Evolutionary conservation across 2,113 vertebrate genomes (phyloP), one percentile per base, ranked within the genome.

Genomic region (Dunckerocampus dactyliophorus): DNA sequence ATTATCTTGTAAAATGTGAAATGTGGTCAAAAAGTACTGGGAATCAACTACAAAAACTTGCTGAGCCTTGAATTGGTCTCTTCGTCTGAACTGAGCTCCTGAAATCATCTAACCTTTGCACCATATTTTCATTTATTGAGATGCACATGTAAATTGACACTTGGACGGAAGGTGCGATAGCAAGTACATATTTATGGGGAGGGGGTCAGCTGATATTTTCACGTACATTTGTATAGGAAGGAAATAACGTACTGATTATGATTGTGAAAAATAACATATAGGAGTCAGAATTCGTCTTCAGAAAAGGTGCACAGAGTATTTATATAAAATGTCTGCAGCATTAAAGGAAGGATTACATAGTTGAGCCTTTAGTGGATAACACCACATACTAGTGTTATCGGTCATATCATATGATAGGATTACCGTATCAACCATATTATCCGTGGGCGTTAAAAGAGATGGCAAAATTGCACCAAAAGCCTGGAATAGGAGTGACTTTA

Each of bases 251-350:
- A 72, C 59, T 72, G 69, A 81, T 62, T 70, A 65, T 55, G 48
- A 62, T 59, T 69, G 67, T 74, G 52, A 70, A 69, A 64, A 79
- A 72, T 79, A 85, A 75, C 72, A 81, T 81, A 85, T 66, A 82
- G 53, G 55, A 71, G 70, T 80, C 52, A 0, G 21, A 73, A 49
- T 76, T 79, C 64, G 72, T 71, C 60, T 62, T 80, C 56, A 71
- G 63, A 71, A 74, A 77, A 85, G 75, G 82, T 85, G 84, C 84
- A 72, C 52, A 17, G 66, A 63, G 59, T 82, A 67, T 74, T 47
- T 72, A 67, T 62, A 81, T 31, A 67, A 48, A 67, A 62, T 21
- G 28, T 75, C 62, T 81, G 73, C 77, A 81, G 69, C 75, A 50
- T 75, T 59, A 54, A 52, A 69, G 67, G 47, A 75, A 58, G 52